Conservation (phyloP, 2,888 invertebrate genomes). For the Rhaphigaster nebulosa region DNA sequence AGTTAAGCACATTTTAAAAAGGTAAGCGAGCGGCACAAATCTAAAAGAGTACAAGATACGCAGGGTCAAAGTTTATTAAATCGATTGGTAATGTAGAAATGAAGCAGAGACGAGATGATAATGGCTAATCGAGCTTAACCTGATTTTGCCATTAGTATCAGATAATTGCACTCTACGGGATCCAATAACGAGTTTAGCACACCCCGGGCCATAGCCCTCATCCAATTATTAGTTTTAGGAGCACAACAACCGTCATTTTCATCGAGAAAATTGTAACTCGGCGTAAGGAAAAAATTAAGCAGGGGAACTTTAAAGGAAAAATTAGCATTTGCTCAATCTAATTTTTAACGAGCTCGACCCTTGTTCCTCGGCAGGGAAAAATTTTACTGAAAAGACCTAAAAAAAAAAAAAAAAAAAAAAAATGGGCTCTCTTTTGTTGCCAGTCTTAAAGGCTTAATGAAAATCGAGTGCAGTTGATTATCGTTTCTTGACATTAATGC, state of each 20-base stretch:
- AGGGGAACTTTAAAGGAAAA: background rate
- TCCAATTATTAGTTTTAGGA: background rate
- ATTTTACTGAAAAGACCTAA: slow-evolving; percentile 9
- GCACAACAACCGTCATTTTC: slow-evolving; percentile 11
- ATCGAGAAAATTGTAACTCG: background rate
- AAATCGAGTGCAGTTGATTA: slow-evolving; percentile 7
- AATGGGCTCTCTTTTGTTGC: background rate
- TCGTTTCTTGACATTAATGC: background rate
- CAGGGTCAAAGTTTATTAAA: background rate
- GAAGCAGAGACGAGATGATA: background rate
- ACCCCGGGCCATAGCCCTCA: background rate
- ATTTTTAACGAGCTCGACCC: slow-evolving; percentile 17
- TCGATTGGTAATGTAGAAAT: background rate
- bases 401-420: too few species aligned
- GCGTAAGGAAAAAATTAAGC: background rate
- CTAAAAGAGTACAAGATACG: background rate
- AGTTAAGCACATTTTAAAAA: too few species aligned
- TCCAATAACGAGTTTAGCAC: background rate
- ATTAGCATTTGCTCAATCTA: slow-evolving; percentile 19
- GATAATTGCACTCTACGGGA: background rate
- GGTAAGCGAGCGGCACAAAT: background rate
- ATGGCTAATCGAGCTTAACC: slow-evolving; percentile 1
- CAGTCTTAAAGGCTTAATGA: background rate
- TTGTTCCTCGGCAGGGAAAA: background rate
- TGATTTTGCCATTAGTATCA: slow-evolving; percentile 13